These are phyloP conservation scores for Chaenodraco wilsoni DNA, from an alignment of 2,797 vertebrate species.

Conservation along the genomic window DNA sequence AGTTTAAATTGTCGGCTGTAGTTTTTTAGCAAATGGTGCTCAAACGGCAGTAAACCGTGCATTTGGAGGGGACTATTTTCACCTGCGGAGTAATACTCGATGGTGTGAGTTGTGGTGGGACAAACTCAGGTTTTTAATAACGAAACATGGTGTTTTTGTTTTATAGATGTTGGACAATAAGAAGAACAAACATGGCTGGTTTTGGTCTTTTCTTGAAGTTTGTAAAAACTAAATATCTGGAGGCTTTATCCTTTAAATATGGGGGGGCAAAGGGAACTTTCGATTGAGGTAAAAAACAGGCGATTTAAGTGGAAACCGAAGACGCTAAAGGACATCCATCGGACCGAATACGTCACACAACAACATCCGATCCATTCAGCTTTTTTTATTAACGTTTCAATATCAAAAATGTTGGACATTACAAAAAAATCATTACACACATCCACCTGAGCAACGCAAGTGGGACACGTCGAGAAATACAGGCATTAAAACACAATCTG, in stretches of 20 bases:
- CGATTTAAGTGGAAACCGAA: background rate
- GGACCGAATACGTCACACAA: background rate
- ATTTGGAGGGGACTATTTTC: slow-evolving; percentile 5
- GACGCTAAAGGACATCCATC: background rate
- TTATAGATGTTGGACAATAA: background rate
- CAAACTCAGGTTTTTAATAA: background rate
- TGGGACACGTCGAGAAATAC: slow-evolving; percentile 36
- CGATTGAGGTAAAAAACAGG: too few species aligned
- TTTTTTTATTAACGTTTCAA: slow-evolving; percentile 72
- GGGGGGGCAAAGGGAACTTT: background rate
- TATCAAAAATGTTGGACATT: slow-evolving; percentile 58
- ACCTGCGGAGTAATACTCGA: background rate
- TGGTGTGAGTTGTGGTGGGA: background rate
- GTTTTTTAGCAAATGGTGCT: background rate
- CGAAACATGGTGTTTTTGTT: background rate
- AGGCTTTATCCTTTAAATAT: background rate
- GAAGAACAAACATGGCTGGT: background rate
- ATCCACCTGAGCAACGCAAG: slow-evolving; percentile 32
- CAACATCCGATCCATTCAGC: slow-evolving; percentile 35
- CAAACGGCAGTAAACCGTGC: background rate
- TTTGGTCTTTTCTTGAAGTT: background rate
- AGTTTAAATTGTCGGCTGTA: background rate
- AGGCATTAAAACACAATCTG: slow-evolving; percentile 59
- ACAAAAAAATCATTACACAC: slow-evolving; percentile 43
- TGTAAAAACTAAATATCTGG: too few species aligned